phyloP scores from a whole-genome alignment of 2,888 invertebrate species.

The Tinea pellionella region DNA sequence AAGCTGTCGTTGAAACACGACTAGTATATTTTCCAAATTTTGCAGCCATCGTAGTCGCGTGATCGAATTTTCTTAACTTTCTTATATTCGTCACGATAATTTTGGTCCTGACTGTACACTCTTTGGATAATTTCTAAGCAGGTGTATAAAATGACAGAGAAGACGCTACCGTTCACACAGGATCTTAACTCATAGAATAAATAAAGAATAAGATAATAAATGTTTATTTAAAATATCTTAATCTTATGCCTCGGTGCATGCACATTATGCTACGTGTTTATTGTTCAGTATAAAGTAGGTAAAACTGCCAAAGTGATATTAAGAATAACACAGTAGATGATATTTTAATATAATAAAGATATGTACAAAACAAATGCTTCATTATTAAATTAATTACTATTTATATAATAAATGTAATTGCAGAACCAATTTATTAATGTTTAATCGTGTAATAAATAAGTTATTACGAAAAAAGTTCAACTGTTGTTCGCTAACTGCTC shows the following conservation, averaged over 20 bases:
- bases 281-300: not conserved
- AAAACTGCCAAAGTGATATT: slow-evolving; percentile 9
- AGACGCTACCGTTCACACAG: no score
- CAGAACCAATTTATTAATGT: slow-evolving; percentile 1
- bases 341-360: not conserved
- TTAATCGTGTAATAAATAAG: not conserved
- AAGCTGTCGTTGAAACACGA: no score
- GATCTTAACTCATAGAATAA: no score
- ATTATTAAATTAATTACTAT: not conserved
- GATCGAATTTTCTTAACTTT: no score
- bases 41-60: no score
- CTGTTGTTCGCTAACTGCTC: no score
- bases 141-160: no score
- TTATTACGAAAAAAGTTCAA: no score
- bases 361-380: not conserved
- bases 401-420: slow-evolving; percentile 1
- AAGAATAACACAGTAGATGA: not conserved
- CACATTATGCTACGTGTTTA: not conserved
- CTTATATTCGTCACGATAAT: no score
- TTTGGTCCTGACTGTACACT: no score
- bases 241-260: slow-evolving; percentile 4
- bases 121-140: no score
- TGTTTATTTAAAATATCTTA: not conserved
- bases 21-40: no score
- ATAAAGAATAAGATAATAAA: not conserved